Percentiles rank a stretch among this genome's conserved stretches.
Conservation (phyloP, 2,888 invertebrate genomes). For the Leptopilina drosophilae region DNA sequence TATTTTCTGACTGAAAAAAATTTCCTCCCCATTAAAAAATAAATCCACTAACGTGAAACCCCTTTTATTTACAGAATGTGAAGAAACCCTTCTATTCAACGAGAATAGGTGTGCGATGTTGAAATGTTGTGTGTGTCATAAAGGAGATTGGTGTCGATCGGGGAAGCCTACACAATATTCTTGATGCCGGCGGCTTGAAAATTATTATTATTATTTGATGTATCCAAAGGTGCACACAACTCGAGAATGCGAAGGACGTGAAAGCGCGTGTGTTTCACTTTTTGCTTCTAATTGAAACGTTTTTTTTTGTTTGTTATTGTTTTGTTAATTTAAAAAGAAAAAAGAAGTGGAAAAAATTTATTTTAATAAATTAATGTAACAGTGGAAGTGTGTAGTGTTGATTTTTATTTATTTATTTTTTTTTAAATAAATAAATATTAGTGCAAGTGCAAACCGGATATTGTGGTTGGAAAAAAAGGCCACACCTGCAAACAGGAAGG, state of each 20-base stretch:
- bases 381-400: not conserved
- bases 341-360: not conserved
- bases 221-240: constrained; percentile 46
- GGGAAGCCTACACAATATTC: constrained; percentile 53
- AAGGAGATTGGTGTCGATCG: constrained; percentile 52
- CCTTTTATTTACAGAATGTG: constrained; percentile 27
- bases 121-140: constrained; percentile 12
- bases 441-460: constrained; percentile 47
- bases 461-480: constrained; percentile 44
- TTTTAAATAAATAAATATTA: no score
- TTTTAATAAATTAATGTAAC: not conserved
- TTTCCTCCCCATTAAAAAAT: not conserved
- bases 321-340: not conserved
- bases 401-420: no score
- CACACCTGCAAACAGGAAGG: constrained; percentile 58
- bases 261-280: constrained; percentile 9
- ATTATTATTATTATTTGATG: constrained; percentile 12
- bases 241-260: constrained; percentile 50
- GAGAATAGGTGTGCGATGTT: constrained; percentile 31
- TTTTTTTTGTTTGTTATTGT: constrained; percentile 13
- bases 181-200: constrained; percentile 39
- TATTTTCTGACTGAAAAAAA: not conserved
- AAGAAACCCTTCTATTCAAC: not conserved
- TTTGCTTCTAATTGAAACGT: not conserved
- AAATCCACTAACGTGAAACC: not conserved